Percentiles rank a stretch among this genome's conserved stretches.
phyloP scores from a whole-genome alignment of 2,888 invertebrate species.

The Drosophila peninsularis region DNA sequence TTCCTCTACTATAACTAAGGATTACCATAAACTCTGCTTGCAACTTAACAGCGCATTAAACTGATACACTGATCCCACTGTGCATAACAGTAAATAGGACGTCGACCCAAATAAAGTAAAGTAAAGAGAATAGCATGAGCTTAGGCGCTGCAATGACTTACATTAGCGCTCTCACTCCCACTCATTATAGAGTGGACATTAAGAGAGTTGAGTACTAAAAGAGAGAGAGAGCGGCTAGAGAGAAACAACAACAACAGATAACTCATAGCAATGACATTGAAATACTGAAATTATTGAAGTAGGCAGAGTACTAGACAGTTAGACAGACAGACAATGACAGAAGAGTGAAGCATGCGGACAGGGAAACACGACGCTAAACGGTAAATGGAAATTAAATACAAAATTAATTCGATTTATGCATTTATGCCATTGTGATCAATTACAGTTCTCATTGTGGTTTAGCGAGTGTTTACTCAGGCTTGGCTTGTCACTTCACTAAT shows the following conservation, averaged over 20 bases:
- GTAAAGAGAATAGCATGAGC: slow-evolving; percentile 32
- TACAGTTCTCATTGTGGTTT: not conserved
- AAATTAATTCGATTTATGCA: not conserved
- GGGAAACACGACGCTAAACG: not conserved
- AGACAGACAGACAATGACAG: not conserved
- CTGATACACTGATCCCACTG: slow-evolving; percentile 35
- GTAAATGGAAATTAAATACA: slow-evolving; percentile 20
- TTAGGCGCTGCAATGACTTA: slow-evolving; percentile 1
- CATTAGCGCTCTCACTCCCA: slow-evolving; percentile 8
- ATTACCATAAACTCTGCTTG: not conserved
- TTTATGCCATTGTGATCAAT: slow-evolving; percentile 16
- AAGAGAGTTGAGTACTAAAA: slow-evolving; percentile 32
- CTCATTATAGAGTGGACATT: slow-evolving; percentile 37
- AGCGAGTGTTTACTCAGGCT: not conserved
- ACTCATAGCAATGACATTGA: slow-evolving; percentile 37
- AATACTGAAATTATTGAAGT: slow-evolving; percentile 35
- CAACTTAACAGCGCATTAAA: not conserved
- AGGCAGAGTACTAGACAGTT: slow-evolving; percentile 20
- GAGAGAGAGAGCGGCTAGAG: not conserved
- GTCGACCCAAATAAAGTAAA: slow-evolving; percentile 27
- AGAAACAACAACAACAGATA: slow-evolving; percentile 5
- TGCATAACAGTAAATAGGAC: slow-evolving; percentile 27
- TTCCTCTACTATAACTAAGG: not conserved
- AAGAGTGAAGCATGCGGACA: not conserved
- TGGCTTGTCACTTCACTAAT: not conserved